Evolutionary conservation across 2,113 vertebrate species (phyloP).

Genomic region (Butorides virescens): DNA sequence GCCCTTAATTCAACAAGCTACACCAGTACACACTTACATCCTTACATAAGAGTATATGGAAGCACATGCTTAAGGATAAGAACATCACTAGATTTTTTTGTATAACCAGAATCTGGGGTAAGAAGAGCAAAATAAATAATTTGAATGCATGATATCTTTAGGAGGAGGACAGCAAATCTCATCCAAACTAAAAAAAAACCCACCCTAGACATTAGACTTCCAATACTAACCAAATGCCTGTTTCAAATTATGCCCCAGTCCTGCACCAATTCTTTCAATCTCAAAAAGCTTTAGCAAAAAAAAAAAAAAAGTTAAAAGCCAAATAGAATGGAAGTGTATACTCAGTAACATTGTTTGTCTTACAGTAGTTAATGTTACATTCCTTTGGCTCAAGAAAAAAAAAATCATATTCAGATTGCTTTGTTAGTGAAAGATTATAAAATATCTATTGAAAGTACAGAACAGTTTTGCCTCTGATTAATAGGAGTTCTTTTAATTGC

Average conservation of each 20-base stretch:
- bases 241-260: constrained; percentile 17
- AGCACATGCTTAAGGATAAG: not conserved
- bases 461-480: not conserved
- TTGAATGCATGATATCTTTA: not conserved
- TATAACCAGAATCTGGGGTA: not conserved
- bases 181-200: not conserved
- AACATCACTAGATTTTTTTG: not conserved
- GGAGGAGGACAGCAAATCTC: not conserved
- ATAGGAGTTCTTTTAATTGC: not conserved
- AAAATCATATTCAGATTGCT: not conserved
- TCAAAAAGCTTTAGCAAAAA: not conserved
- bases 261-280: not conserved
- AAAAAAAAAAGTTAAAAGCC: not conserved
- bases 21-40: not conserved
- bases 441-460: not conserved
- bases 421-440: not conserved
- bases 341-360: not conserved
- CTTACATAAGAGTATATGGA: not conserved
- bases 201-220: not conserved
- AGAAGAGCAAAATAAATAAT: not conserved
- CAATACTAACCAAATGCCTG: not conserved
- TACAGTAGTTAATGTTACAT: not conserved
- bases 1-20: not conserved
- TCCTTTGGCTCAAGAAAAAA: not conserved
- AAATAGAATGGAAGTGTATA: not conserved